phyloP scores from a whole-genome alignment of 2,113 vertebrate genomes.

The Procapra przewalskii region DNA sequence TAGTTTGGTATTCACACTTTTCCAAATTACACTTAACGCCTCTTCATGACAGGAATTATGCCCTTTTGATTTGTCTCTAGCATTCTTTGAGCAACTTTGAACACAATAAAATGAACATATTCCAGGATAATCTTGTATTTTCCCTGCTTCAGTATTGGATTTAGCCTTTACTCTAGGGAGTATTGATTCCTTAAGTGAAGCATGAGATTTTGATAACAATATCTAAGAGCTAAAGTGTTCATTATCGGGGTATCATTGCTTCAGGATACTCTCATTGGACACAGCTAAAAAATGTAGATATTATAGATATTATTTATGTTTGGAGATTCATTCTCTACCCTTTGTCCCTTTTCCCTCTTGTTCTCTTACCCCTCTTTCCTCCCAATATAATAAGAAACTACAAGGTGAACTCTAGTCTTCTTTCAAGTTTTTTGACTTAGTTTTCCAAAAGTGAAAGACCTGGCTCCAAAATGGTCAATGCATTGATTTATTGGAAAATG shows the following conservation, averaged over 20 bases:
- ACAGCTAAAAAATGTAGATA: background rate
- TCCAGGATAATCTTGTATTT: background rate
- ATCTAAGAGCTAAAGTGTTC: background rate
- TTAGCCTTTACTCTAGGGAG: background rate
- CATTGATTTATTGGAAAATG: background rate
- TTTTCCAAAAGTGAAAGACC: background rate
- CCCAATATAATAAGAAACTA: background rate
- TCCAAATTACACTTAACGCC: background rate
- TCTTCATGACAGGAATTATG: background rate
- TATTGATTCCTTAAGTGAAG: background rate
- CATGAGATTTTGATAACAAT: background rate
- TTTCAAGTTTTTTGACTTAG: background rate
- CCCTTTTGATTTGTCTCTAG: background rate
- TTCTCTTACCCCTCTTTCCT: background rate
- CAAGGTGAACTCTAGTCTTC: background rate
- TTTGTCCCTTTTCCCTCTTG: background rate
- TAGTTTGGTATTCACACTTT: background rate
- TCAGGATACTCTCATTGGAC: background rate
- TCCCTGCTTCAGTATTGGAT: background rate
- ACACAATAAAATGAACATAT: background rate
- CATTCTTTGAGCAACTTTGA: background rate
- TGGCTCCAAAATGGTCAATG: background rate
- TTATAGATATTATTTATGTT: background rate
- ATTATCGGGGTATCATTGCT: background rate
- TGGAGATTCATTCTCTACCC: background rate